A percentile compares a stretch with the other conserved stretches of the same genome.
phyloP scores from a whole-genome alignment of 2,888 invertebrate genomes.

The Sarcophaga variegata region DNA sequence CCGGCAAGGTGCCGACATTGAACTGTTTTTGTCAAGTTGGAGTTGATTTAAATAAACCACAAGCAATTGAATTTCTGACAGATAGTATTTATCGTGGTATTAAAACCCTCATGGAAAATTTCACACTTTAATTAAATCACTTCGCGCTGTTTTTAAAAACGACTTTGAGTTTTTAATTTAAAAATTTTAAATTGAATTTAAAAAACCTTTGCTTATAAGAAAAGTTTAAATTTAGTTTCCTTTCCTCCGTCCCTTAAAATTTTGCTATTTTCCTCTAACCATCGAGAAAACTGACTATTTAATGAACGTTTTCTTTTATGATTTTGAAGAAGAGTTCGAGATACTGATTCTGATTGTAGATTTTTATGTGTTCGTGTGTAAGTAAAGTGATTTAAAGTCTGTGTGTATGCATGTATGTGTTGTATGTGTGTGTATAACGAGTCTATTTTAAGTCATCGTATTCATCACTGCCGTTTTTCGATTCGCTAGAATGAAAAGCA shows the following conservation, averaged over 20 bases:
- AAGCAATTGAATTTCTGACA: no score
- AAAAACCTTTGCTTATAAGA: neutral
- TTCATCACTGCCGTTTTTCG: conserved; percentile 81
- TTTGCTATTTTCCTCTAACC: conserved; percentile 12
- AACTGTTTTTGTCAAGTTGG: no score
- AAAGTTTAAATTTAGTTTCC: no score
- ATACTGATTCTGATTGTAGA: neutral
- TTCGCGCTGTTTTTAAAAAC: no score
- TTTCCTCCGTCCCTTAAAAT: neutral
- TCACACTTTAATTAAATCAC: no score
- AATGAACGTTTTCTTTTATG: conserved; percentile 1
- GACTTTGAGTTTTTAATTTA: no score
- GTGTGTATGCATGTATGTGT: neutral
- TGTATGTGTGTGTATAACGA: conserved; percentile 1
- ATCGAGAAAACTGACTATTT: conserved; percentile 24
- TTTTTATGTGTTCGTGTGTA: neutral
- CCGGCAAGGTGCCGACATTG: no score
- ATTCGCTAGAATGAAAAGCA: conserved; percentile 79
- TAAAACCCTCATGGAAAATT: no score
- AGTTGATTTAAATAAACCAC: no score
- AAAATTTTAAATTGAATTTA: neutral
- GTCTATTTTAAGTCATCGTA: conserved; percentile 81
- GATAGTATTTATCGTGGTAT: no score
- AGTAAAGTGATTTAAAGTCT: neutral
- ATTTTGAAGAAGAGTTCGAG: conserved; percentile 31